Conservation (phyloP, 2,113 vertebrate species). For the Oncorhynchus keta region DNA sequence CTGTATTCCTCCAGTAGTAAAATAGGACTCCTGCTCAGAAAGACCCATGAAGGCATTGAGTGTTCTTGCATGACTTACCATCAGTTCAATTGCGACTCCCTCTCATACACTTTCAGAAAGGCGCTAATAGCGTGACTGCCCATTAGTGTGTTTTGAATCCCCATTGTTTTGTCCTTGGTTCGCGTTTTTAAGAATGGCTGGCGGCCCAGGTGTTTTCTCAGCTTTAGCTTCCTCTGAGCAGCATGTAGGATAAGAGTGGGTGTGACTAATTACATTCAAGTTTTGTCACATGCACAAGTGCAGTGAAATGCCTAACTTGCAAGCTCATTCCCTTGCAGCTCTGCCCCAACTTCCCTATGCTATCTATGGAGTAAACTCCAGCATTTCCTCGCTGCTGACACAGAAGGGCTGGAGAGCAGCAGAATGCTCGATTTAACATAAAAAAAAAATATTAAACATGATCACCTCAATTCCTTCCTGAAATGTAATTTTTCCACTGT, state of each 20-base stretch:
- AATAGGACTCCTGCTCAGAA: background rate
- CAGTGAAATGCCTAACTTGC: too few relatives aligned
- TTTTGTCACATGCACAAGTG: constrained; percentile 6
- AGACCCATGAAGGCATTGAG: background rate
- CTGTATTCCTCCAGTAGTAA: background rate
- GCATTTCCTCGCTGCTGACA: background rate
- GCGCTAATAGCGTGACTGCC: background rate
- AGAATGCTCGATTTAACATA: background rate
- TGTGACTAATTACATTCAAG: constrained; percentile 28
- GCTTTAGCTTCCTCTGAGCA: constrained; percentile 1
- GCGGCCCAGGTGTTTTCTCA: background rate
- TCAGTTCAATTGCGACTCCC: background rate
- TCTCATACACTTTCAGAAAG: background rate
- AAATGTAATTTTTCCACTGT: background rate
- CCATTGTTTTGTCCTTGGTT: background rate
- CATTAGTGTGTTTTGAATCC: background rate
- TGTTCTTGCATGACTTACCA: background rate
- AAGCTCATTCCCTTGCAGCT: background rate
- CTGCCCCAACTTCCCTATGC: constrained; percentile 12
- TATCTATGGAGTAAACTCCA: background rate
- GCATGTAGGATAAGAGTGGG: constrained; percentile 24
- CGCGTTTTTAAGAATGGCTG: background rate
- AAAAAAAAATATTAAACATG: constrained; percentile 17
- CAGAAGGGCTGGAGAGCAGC: background rate
- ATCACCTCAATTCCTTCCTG: constrained; percentile 22